Evolutionary conservation across 2,797 vertebrate genomes (phyloP), one percentile per base, ranked within the genome.

Genomic region (Euphonia xanthogaster): DNA sequence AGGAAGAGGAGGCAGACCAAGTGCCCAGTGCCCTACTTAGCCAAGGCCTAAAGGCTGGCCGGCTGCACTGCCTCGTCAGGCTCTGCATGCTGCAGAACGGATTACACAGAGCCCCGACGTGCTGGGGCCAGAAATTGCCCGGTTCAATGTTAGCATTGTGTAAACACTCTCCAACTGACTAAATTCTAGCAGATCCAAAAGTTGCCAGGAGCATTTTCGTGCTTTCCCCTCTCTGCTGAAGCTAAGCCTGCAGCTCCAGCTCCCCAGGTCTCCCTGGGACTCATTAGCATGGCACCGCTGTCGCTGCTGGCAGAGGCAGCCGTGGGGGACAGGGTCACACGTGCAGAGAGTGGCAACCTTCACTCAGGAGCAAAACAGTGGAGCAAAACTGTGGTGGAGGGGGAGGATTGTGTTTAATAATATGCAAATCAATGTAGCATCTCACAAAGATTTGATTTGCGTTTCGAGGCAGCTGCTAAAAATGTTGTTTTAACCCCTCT

Each of bases 191-290:
- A 67, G 79, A 94, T 78, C 87, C 85, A 18, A 30, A 90, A 92
- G 86, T 76, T 53, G 94, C 96, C 89, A 65, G 96, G 47, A 96
- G 95, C 94, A 16, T 95, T 96, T 94, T 58, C 30, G 55, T 81
- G 91, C 88, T 70, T 92, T 47, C 57, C 33, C 33, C 67, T 19
- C 48, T 37, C 62, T 93, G 90, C 92, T 90, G 67, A 31, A 84
- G 77, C 57, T 23, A 3, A 45, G 92, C 78, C 84, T 81, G 95
- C 55, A 71, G 42, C 45, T 66, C 62, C 15, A 53, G 91, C 95
- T 86, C 22, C 9, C 11, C 1, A 2, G 3, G 90, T 97, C 97
- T 98, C 97, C 33, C 44, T 73, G 97, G 97, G 97, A 96, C 97
- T 98, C 97, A 94, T 98, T 98, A 98, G 47, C 60, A 28, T 70